These are phyloP conservation scores for Eustalomyia histrio DNA, from an alignment of 2,888 invertebrate species.

Conservation along the genomic window DNA sequence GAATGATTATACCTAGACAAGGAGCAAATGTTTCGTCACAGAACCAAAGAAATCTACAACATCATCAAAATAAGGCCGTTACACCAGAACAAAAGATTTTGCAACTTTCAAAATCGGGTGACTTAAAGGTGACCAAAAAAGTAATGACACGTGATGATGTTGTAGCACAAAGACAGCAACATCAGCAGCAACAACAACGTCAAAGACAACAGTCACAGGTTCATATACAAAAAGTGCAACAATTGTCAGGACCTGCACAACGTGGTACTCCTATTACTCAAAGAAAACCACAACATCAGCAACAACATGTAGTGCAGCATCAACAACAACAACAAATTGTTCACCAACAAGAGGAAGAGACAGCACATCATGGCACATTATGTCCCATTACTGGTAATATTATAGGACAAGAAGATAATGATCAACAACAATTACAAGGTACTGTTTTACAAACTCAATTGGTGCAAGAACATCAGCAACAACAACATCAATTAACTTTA, in stretches of 20 bases:
- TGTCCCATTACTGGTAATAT: slow-evolving; percentile 84
- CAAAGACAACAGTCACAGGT: slow-evolving; percentile 71
- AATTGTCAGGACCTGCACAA: slow-evolving; percentile 81
- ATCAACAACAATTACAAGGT: slow-evolving; percentile 68
- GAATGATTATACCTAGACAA: slow-evolving; percentile 74
- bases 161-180: slow-evolving; percentile 71
- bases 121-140: slow-evolving; percentile 80
- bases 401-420: slow-evolving; percentile 82
- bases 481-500: slow-evolving; percentile 68
- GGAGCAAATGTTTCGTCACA: slow-evolving; percentile 48
- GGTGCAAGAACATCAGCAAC: slow-evolving; percentile 72
- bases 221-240: slow-evolving; percentile 79
- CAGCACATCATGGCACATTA: slow-evolving; percentile 80
- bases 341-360: slow-evolving; percentile 66
- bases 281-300: slow-evolving; percentile 65
- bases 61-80: slow-evolving; percentile 69
- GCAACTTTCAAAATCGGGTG: slow-evolving; percentile 81
- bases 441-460: slow-evolving; percentile 70
- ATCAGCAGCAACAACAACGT: slow-evolving; percentile 69
- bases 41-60: slow-evolving; percentile 50
- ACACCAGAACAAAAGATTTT: slow-evolving; percentile 79
- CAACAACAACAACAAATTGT: slow-evolving; percentile 69
- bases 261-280: slow-evolving; percentile 48
- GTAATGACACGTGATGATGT: slow-evolving; percentile 77
- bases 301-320: slow-evolving; percentile 59